Evolutionary conservation across 1,140 invertebrate species (phyloP), one percentile per base, ranked within the genome.

Genomic region (Trichonephila clavata): DNA sequence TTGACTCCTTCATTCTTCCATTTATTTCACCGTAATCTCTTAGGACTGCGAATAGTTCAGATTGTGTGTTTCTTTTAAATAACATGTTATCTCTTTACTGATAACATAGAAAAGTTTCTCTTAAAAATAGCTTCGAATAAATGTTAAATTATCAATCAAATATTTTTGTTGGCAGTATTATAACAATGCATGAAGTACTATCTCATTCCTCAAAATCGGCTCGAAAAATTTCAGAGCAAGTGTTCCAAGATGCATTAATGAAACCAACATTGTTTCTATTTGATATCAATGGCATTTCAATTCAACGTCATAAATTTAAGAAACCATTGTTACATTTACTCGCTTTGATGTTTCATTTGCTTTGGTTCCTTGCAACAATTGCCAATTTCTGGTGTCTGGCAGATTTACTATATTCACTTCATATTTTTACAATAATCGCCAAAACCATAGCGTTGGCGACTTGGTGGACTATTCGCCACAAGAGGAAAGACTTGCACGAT

Each of bases 301-400:
- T 86, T 43, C 39, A 60, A 7, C 57, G 32, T 50, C 65, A 27
- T 3, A 32, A 20, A 71, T 10, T 59, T 5, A 65, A 20, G 21
- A 92, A 86, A 59, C 39, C 14, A 10, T n/a, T 59, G 27, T 21
- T 65, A 7, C 2, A 14, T 24, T 32, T 90, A 10, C 39, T 86
- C 18, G 50, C 84, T 21, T 21, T 86, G 2, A 20, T 39, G 10
- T 92, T 92, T n/a, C 91, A 92, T 21, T 0, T 61, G 6, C 10
- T 92, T 32, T 92, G 91, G 91, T 59, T 92, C 13, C 14, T 92
- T 27, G 24, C 81, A 16, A 92, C 91, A 20, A 39, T 86, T 4
- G 68, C 91, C 13, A 92, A 92, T 32, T 71, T 92, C 65, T 92
- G 91, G 91, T 92, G 91, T 27, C 32, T 92, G 16, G 60, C 83